Conservation (phyloP, 2,888 invertebrate species). For the Ernsta delagoae region DNA sequence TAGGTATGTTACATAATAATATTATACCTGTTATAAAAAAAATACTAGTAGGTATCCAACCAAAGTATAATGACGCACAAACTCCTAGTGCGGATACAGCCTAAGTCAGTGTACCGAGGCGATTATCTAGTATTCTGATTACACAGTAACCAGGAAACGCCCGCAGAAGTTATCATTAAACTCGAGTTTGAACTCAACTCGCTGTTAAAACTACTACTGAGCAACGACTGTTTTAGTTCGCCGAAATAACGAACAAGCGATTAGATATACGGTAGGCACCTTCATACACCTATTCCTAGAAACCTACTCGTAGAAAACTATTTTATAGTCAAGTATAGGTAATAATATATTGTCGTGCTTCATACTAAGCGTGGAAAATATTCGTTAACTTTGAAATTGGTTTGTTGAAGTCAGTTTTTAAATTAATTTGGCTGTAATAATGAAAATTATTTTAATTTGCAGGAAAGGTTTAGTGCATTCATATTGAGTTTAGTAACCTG, state of each 20-base stretch:
- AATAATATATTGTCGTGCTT: background rate
- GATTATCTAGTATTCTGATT: conserved; percentile 34
- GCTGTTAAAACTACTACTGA: conserved; percentile 28
- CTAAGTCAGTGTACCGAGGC: conserved; percentile 13
- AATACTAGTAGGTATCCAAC: no score
- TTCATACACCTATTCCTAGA: background rate
- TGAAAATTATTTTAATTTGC: no score
- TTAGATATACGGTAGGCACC: conserved; percentile 14
- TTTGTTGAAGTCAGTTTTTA: background rate
- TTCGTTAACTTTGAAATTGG: background rate
- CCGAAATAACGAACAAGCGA: conserved; percentile 26
- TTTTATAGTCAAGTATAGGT: no score
- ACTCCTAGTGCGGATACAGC: conserved; percentile 12
- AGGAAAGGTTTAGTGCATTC: no score
- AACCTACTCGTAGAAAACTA: background rate
- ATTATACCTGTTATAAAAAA: no score
- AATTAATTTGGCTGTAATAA: no score
- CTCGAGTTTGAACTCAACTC: conserved; percentile 32
- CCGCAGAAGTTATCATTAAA: conserved; percentile 33
- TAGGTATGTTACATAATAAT: no score
- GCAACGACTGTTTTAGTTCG: conserved; percentile 34
- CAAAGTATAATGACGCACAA: background rate
- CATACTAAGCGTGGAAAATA: background rate
- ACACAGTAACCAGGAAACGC: conserved; percentile 33
- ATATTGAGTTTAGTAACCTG: no score